Percentiles rank a stretch among this genome's conserved stretches.
Conservation (phyloP, 2,113 vertebrate genomes). For the Sclerurus mexicanus region DNA sequence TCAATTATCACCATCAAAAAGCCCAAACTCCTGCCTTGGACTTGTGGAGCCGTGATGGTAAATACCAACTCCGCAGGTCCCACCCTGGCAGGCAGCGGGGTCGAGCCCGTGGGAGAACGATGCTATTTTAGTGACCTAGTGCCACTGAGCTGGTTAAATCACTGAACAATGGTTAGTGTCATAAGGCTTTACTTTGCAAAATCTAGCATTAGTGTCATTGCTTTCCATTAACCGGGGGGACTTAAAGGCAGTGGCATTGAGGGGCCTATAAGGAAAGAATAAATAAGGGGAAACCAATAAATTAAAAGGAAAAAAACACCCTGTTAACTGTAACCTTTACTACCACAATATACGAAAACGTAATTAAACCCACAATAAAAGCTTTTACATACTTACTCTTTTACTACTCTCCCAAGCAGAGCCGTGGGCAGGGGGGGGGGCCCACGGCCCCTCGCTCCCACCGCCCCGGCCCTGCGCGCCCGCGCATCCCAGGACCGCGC, state of each 20-base stretch:
- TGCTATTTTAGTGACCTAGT: constrained; percentile 66
- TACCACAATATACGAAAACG: neutral
- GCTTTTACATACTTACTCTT: constrained; percentile 15
- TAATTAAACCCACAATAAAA: constrained; percentile 35
- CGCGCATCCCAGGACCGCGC: neutral
- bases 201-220: constrained; percentile 56
- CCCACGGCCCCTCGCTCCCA: neutral
- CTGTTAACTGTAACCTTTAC: constrained; percentile 44
- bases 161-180: constrained; percentile 61
- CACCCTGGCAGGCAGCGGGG: constrained; percentile 38
- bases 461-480: neutral
- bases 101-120: constrained; percentile 45
- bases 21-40: neutral
- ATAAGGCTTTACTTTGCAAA: constrained; percentile 63
- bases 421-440: neutral
- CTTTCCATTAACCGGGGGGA: constrained; percentile 51
- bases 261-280: constrained; percentile 12
- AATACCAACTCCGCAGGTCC: neutral
- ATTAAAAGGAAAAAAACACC: neutral
- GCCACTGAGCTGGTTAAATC: constrained; percentile 71
- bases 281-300: constrained; percentile 21
- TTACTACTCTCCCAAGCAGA: neutral
- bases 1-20: neutral
- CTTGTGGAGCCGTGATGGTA: neutral
- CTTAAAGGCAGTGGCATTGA: constrained; percentile 22